Conservation (phyloP, 2,113 vertebrate species). For the Pseudopipra pipra region DNA sequence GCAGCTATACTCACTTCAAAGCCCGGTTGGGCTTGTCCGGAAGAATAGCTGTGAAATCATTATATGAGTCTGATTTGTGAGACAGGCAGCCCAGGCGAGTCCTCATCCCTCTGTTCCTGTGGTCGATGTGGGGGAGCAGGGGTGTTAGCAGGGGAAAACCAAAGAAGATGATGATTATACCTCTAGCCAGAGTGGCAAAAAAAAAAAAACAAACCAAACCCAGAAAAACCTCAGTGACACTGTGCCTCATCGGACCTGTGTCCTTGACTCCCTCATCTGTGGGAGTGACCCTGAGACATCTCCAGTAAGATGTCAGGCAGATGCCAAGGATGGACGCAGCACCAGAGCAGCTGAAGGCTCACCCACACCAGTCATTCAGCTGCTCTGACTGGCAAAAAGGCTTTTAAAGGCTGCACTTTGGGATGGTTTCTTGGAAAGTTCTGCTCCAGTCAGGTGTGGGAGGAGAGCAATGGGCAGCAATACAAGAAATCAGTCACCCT, state of each 20-base stretch:
- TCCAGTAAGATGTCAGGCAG: background rate
- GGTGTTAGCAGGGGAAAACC: constrained; percentile 60
- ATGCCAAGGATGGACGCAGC: background rate
- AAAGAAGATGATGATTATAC: constrained; percentile 35
- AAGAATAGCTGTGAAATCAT: constrained; percentile 93
- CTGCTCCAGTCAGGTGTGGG: background rate
- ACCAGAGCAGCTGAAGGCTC: background rate
- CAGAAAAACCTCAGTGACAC: background rate
- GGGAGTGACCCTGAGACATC: background rate
- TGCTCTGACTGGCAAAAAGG: background rate
- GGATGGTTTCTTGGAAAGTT: constrained; percentile 26
- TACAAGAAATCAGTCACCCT: background rate
- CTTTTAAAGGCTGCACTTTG: background rate
- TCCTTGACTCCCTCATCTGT: background rate
- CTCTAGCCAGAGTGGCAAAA: background rate
- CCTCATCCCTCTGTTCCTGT: constrained; percentile 90
- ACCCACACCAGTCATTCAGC: background rate
- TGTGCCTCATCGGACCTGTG: background rate
- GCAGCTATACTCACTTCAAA: constrained; percentile 86
- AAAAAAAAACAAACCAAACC: background rate
- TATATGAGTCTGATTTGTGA: constrained; percentile 96
- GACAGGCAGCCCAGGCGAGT: constrained; percentile 95
- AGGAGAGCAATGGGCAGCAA: background rate
- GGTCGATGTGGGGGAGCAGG: constrained; percentile 50
- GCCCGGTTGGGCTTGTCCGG: constrained; percentile 88